A percentile compares a stretch with the other conserved stretches of the same genome.
Evolutionary conservation across 2,888 invertebrate genomes (phyloP).

Genomic region (Clunio marinus): DNA sequence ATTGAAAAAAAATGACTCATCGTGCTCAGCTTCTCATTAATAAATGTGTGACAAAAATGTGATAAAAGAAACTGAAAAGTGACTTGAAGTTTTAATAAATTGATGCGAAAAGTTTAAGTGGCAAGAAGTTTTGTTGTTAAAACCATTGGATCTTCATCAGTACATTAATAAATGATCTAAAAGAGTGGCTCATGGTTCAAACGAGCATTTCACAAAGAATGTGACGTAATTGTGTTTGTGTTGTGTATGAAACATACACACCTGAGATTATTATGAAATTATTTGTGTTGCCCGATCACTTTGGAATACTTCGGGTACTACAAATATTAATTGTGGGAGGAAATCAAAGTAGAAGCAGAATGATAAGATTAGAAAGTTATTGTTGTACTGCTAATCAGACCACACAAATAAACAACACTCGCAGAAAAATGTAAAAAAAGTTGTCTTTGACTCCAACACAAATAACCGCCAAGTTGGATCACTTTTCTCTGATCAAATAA

Average conservation of each 20-base stretch:
- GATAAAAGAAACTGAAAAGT: not conserved
- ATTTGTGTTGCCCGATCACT: conserved; percentile 17
- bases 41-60: conserved; percentile 6
- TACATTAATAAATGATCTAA: not conserved
- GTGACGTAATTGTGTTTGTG: conserved; percentile 12
- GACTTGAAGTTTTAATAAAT: not conserved
- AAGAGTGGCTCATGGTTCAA: conserved; percentile 14
- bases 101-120: not conserved
- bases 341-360: not conserved
- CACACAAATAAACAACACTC: no score
- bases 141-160: not conserved
- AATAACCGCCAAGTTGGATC: not conserved
- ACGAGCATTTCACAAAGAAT: conserved; percentile 38
- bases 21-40: not conserved
- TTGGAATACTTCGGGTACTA: not conserved
- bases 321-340: not conserved
- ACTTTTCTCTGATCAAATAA: conserved; percentile 9
- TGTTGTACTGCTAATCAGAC: no score
- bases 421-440: not conserved
- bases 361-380: not conserved
- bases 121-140: not conserved
- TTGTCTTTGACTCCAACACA: conserved; percentile 10
- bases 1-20: conserved; percentile 7
- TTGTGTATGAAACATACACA: conserved; percentile 22
- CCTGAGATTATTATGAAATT: conserved; percentile 20